Evolutionary conservation across 2,797 vertebrate genomes (phyloP).

Genomic region (Trachops cirrhosus): DNA sequence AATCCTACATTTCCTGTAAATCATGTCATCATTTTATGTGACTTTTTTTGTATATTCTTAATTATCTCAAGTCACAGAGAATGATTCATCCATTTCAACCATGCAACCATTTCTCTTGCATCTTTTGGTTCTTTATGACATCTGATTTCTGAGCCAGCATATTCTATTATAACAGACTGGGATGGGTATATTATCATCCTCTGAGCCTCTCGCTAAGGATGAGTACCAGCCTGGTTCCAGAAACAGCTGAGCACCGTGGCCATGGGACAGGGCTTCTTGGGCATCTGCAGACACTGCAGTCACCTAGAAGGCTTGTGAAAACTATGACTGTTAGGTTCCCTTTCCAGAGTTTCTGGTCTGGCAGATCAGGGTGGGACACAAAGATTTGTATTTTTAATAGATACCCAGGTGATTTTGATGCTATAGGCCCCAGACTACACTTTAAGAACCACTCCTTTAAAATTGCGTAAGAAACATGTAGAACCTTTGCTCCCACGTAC

Average conservation of each 20-base stretch:
- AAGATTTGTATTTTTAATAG: background rate
- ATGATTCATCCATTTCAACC: background rate
- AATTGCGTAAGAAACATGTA: background rate
- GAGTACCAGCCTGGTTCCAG: background rate
- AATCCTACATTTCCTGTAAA: background rate
- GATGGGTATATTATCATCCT: background rate
- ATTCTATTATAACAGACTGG: background rate
- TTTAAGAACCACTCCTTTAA: background rate
- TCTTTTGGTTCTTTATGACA: background rate
- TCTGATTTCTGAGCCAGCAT: background rate
- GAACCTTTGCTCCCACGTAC: background rate
- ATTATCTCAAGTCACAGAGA: conserved; percentile 22
- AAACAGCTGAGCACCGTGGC: background rate
- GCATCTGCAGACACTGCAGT: background rate
- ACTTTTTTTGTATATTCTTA: background rate
- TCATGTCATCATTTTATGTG: background rate
- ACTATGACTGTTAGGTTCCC: background rate
- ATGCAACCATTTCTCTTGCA: background rate
- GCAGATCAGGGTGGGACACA: background rate
- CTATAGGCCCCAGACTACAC: background rate
- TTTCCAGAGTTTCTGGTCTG: background rate
- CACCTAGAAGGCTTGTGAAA: background rate
- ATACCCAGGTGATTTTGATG: background rate
- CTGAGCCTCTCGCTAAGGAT: background rate
- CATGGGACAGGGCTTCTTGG: background rate